phyloP scores from a whole-genome alignment of 23 tunicate species.

The Trididemnum nubilum region DNA sequence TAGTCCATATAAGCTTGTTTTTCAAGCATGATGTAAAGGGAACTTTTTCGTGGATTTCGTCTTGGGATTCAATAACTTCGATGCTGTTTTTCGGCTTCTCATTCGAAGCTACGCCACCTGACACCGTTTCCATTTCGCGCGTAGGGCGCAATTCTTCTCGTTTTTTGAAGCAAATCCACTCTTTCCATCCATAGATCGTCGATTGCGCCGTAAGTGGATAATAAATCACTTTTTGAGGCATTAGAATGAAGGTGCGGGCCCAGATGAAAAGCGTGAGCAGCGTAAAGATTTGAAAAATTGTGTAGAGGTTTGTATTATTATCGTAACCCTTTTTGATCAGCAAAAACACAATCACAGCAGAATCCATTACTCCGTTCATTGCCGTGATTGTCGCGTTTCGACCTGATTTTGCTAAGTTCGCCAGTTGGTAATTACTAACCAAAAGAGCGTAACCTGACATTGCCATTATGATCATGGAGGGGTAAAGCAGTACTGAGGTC shows the following conservation, averaged over 20 bases:
- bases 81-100: not conserved
- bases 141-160: not conserved
- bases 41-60: not conserved
- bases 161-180: not conserved
- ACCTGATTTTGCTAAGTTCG: slow-evolving; percentile 6
- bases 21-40: not conserved
- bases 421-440: slow-evolving; percentile 33
- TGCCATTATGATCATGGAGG: slow-evolving; percentile 13
- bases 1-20: slow-evolving; percentile 28
- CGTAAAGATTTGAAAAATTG: not conserved
- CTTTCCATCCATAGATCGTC: slow-evolving; percentile 17
- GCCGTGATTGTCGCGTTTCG: not conserved
- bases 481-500: slow-evolving; percentile 13
- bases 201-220: not conserved
- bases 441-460: slow-evolving; percentile 8
- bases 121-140: not conserved
- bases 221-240: slow-evolving; percentile 27
- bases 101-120: not conserved
- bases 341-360: slow-evolving; percentile 28
- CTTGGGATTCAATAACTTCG: not conserved
- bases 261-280: not conserved
- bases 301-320: not conserved
- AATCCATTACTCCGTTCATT: slow-evolving; percentile 31
- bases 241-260: slow-evolving; percentile 22
- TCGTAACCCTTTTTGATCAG: slow-evolving; percentile 16